Evolutionary conservation across 1,140 invertebrate species (phyloP), one percentile per base, ranked within the genome.

Genomic region (Caenorhabditis latens): DNA sequence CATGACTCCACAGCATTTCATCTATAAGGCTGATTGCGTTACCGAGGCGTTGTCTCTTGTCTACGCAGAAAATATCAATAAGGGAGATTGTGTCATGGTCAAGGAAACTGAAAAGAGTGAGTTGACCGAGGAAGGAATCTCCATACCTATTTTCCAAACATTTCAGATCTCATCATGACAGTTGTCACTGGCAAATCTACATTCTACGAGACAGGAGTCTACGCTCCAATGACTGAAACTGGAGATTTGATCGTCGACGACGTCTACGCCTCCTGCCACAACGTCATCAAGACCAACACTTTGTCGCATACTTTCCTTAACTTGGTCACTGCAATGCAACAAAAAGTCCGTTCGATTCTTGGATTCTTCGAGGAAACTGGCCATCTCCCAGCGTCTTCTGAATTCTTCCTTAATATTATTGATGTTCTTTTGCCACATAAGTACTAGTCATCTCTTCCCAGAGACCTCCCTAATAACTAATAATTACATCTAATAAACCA

Each of bases 211-310:
- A 84, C 53, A 11, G 90, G 90, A 42, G 89, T 85, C 50, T 90
- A 88, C 75, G 90, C 90, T 16, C 90, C 90, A 19, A 90, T 90
- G 90, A 90, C 90, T 14, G 84, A 71, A 65, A 88, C 85, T 21
- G 90, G 90, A 67, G 85, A 90, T 67, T 84, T 90, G 24, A 48
- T 90, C 58, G 90, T 90, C 50, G 90, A 90, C 53, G 86, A 89
- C 65, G 46, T 90, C 13, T 84, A 90, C 48, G 90, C 88, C 19
- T 90, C 89, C 11, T 90, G 90, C 63, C 90, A 91, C 55, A 90
- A 90, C 85, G 88, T 90, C 43, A 86, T 90, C 61, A 61, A 65
- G 42, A 84, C 84, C 4, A 84, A 89, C 50, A 84, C 89, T 8
- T 46, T 90, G 8, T 65, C 86, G n/a, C 89, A 90, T 19, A 86